Evolutionary conservation across 2,888 invertebrate genomes (phyloP), one percentile per base, ranked within the genome.

Genomic region (Seladonia tumulorum): DNA sequence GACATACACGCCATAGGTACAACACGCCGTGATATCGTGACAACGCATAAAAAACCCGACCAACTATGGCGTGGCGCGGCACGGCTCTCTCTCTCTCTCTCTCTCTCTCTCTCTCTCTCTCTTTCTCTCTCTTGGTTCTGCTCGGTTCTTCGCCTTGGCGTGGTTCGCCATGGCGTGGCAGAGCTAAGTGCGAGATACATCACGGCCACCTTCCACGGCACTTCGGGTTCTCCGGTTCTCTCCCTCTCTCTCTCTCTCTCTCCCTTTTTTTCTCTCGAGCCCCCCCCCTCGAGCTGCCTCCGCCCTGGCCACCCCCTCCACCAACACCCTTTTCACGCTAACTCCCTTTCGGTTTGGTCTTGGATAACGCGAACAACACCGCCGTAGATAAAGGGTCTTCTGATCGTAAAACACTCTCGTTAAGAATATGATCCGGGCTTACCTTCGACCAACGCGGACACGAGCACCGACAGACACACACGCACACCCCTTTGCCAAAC

Each of bases 381-480:
- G 91, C 93, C 93, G 90, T 94, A 94, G 94, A 94, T 95, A 95
- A 94, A 94, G 92, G 93, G 89, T 88, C 92, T 92, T 91, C 90
- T 89, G 90, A 88, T 92, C 94, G 93, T 94, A 95, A 94, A 95
- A 92, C 93, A 94, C 93, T 94, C 94, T 94, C 93, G 94, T 94
- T 94, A 95, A 95, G 94, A 94, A 95, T 94, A 94, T 94, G 94
- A 95, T 94, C 94, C 94, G 94, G 93, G 91, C 93, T 93, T 93
- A 92, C 93, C 91, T 93, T 94, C 93, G 92, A 91, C 93, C 87
- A 91, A 85, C 90, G 87, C 39, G 86, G 81, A 85, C 86, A 88
- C 90, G 80, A 76, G 77, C 85, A 87, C 82, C 86, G 49, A 60
- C 72, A 18, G 25, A 25, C 45, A 47, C 72, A 29, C 72, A 18